Evolutionary conservation across 2,797 vertebrate species (phyloP), one percentile per base, ranked within the genome.

Genomic region (Monodelphis domestica): DNA sequence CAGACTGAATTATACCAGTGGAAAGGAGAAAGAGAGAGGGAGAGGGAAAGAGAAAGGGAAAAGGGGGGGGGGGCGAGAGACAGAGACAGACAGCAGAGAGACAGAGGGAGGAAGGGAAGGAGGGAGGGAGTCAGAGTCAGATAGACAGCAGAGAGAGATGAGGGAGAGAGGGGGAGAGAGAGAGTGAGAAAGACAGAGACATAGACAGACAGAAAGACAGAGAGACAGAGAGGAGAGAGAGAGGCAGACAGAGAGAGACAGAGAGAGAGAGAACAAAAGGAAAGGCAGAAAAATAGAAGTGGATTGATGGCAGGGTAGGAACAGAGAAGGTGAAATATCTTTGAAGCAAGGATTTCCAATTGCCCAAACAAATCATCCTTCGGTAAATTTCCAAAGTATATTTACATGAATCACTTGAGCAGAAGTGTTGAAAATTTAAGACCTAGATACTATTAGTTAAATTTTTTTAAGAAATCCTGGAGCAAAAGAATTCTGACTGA

Each of bases 401-500:
- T 89, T 91, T 90, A 50, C 95, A 89, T 50, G 57, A 54, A 92
- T 53, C 12, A 6, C 53, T 33, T 38, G 56, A 53, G 30, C 90
- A 93, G 89, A 94, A 91, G 78, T 94, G 56, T 53, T 92, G 29
- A 53, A 10, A 92, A 89, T 29, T 45, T 1, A 63, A 14, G 53
- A 45, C n/a, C 55, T 53, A 59, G 70, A 57, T 94, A 30, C 70
- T 70, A 89, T 94, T 50, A 91, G 33, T 96, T 93, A 87, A 33
- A 90, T 17, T 95, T 88, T 63, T 12, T 91, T 2, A 56, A 57
- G 95, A 95, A 96, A 88, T 84, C 78, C 12, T 78, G 21, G n/a
- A 92, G 53, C 89, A 92, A 28, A 53, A 91, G 94, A 89, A 95
- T 55, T 94, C 94, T 92, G 93, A 95, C 95, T 97, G 96, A 97